Conservation (phyloP, 2,888 invertebrate genomes). For the Acrocera orbiculus region DNA sequence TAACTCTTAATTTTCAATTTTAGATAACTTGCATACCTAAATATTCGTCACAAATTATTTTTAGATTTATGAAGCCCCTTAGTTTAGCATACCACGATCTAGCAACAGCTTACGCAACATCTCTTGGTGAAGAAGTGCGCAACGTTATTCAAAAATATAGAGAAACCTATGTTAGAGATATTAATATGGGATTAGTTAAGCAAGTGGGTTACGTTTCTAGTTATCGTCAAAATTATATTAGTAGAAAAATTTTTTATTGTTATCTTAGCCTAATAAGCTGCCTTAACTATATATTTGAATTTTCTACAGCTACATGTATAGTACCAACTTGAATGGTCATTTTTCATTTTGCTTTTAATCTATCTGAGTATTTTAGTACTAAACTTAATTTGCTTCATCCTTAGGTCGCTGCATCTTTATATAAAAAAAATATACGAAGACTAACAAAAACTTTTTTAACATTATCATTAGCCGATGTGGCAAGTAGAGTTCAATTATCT, state of each 20-base stretch:
- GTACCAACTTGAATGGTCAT: too few species aligned
- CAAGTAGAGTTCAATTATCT: constrained; percentile 66
- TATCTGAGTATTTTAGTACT: too few species aligned
- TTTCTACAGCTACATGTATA: too few species aligned
- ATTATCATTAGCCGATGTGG: constrained; percentile 52
- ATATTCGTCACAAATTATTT: constrained; percentile 80
- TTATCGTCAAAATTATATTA: too few species aligned
- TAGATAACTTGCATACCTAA: constrained; percentile 58
- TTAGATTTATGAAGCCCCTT: constrained; percentile 66
- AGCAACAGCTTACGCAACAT: constrained; percentile 60
- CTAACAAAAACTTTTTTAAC: constrained; percentile 65
- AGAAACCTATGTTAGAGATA: constrained; percentile 62
- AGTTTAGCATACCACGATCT: constrained; percentile 80
- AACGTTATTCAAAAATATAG: constrained; percentile 56
- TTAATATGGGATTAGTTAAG: constrained; percentile 60
- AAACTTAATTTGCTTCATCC: too few species aligned
- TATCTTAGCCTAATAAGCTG: too few species aligned
- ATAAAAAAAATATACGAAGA: constrained; percentile 92
- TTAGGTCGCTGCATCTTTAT: constrained; percentile 71
- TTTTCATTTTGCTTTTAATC: too few species aligned
- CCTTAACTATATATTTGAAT: too few species aligned
- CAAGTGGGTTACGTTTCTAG: constrained; percentile 44
- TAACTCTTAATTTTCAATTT: background rate
- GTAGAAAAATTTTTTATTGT: too few species aligned
- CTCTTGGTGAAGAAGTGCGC: constrained; percentile 52